These are phyloP conservation scores for Scolopax bukidnonensis DNA, from an alignment of 2,797 vertebrate species.

Conservation along the genomic window DNA sequence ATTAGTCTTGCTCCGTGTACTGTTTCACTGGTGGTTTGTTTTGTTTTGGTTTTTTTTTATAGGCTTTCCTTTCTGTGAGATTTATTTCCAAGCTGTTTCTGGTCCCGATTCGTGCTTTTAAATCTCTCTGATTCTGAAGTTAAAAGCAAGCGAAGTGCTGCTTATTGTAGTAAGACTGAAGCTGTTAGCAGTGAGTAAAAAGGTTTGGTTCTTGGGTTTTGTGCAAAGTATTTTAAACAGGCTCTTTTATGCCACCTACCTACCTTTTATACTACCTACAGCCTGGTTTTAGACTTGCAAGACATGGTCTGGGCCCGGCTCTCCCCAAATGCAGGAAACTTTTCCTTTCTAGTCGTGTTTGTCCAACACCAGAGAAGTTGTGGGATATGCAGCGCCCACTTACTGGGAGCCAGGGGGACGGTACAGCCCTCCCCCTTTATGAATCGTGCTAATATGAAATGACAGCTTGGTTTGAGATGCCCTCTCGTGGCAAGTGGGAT, in stretches of 20 bases:
- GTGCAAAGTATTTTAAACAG: background rate
- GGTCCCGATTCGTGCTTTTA: background rate
- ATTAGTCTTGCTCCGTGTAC: background rate
- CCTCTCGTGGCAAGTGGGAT: slow-evolving; percentile 58
- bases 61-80: background rate
- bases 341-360: background rate
- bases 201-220: background rate
- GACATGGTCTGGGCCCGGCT: background rate
- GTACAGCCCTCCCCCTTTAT: fast-evolving
- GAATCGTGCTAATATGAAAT: background rate
- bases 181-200: background rate
- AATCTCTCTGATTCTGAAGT: background rate
- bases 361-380: background rate
- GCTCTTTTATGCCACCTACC: background rate
- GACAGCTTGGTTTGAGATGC: slow-evolving; percentile 60
- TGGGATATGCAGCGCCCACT: background rate
- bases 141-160: background rate
- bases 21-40: background rate
- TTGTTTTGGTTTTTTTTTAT: background rate
- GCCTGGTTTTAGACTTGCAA: background rate
- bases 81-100: background rate
- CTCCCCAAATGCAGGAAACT: background rate
- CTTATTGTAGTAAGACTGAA: background rate
- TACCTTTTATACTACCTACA: background rate
- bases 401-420: background rate